Base-by-base conservation (phyloP, 2,113 vertebrate genomes). In the Rhinopomastus cyanomelas region DNA sequence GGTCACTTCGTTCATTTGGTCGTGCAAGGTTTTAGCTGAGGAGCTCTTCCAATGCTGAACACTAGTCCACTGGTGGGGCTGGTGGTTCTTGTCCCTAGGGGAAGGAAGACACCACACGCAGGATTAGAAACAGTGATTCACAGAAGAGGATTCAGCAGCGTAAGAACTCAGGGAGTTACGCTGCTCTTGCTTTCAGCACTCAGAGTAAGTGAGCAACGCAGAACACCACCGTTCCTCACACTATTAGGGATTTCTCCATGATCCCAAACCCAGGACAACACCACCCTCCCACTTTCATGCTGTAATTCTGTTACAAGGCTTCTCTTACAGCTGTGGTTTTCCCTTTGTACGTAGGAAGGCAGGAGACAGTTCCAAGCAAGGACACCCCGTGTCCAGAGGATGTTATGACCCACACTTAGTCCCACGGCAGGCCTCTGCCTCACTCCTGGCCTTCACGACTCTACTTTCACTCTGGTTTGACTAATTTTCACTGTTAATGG, bases 61-160 rank as follows among this genome's bases (percentile, higher is more conserved):
- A 57, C 65, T 99, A 99, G 94, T 99, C 98, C 95, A 99, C 96
- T 62, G 99, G 98, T 75, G 99, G 99, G 39, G 98, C 98, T 86
- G 99, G 99, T 55, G 99, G 99, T 61, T 98, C 99, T 96, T 98
- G 97, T 80, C 97, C 96, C 93, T 97, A 96, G 52, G 84, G 96
- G 96, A 90, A 37, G 9, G 12, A 44, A 60, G 56, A 73, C 85
- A 15, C 4, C 67, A 87, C 5, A 1, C 25, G 62, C 6, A 49
- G 37, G 60, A 84, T 94, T 87, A 96, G 59, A 85, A 83, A 88
- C 59, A 59, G 3, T 53, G 39, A 60, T 90, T 81, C 67, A 37
- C 3, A 3, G 5, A 49, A 14, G 9, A 83, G 8, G 19, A 68
- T 30, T 75, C 23, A 74, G 51, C 60, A 71, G 32, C 8, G 44